These are phyloP conservation scores for Mohoua ochrocephala DNA, from an alignment of 2,113 vertebrate species.

Conservation along the genomic window DNA sequence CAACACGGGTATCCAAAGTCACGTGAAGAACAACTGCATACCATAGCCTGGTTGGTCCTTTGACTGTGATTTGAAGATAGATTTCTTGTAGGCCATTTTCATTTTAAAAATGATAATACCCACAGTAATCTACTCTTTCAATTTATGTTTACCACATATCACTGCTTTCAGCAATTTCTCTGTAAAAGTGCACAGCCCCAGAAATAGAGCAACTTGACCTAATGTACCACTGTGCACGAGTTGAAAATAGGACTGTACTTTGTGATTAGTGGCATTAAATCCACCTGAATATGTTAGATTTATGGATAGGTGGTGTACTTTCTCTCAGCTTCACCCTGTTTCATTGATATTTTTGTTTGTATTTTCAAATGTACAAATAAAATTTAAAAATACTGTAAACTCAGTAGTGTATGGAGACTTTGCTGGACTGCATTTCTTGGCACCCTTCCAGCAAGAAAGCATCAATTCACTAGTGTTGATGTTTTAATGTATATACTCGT, in stretches of 20 bases:
- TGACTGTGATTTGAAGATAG: background rate
- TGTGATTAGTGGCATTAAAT: background rate
- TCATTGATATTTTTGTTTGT: background rate
- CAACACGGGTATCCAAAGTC: background rate
- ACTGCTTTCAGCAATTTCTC: background rate
- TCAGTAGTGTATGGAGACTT: background rate
- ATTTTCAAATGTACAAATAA: slow-evolving; percentile 28
- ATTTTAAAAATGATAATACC: background rate
- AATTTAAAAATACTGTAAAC: background rate
- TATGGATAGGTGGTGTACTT: background rate
- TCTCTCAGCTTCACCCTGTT: background rate
- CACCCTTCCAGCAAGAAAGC: background rate
- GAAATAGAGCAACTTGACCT: background rate
- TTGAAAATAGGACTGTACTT: background rate
- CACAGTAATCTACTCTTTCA: background rate
- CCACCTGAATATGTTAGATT: background rate
- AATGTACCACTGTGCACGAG: background rate
- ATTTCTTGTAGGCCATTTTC: background rate
- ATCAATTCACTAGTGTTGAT: background rate
- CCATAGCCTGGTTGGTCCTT: background rate
- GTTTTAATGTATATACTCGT: background rate
- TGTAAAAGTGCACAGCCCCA: background rate
- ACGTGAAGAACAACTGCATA: background rate
- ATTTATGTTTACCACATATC: background rate
- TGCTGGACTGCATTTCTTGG: background rate